Conservation (phyloP, 1,140 invertebrate species). For the Bombus balteatus region DNA sequence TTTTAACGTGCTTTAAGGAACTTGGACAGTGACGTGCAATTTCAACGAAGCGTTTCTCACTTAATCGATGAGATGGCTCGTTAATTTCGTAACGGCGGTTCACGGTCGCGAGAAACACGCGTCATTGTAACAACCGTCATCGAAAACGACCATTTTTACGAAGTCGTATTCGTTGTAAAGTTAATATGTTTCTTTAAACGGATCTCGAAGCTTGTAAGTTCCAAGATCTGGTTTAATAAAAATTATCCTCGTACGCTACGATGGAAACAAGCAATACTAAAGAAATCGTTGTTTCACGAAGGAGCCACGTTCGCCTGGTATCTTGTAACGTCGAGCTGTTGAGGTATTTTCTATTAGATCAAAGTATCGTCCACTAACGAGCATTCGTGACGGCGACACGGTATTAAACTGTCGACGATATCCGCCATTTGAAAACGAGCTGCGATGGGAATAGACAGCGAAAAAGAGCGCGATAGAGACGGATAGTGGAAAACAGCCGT, state of each 20-base stretch:
- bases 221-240: background rate
- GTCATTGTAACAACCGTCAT: constrained; percentile 81
- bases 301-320: background rate
- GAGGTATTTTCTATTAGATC: constrained; percentile 62
- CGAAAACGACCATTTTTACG: constrained; percentile 76
- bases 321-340: background rate
- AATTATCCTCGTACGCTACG: background rate
- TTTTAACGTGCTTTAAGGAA: too few species aligned
- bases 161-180: constrained; percentile 47
- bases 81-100: constrained; percentile 55
- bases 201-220: background rate
- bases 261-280: background rate
- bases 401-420: constrained; percentile 81
- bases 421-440: constrained; percentile 77
- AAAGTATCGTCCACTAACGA: constrained; percentile 72
- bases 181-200: background rate
- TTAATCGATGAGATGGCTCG: constrained; percentile 39
- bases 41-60: background rate
- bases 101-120: constrained; percentile 80
- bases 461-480: constrained; percentile 61
- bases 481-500: constrained; percentile 27
- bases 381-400: constrained; percentile 74
- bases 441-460: constrained; percentile 67
- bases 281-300: background rate
- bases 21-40: too few species aligned